A percentile compares a stretch with the other conserved stretches of the same genome.
These are phyloP conservation scores for Sarcophaga carnaria DNA, from an alignment of 2,888 invertebrate species.

Conservation along the genomic window DNA sequence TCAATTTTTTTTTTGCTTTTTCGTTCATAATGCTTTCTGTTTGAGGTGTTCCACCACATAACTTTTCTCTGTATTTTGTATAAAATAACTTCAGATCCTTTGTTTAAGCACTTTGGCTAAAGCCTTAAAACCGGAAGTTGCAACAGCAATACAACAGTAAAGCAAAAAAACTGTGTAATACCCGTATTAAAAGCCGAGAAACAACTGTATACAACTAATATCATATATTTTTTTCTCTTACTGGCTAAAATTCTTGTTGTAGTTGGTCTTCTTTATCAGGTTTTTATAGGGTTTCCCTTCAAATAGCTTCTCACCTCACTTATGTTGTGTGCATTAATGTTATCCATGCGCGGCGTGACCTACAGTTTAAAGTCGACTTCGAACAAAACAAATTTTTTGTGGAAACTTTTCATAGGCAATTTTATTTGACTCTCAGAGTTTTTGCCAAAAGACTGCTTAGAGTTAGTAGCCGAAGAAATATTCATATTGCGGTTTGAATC, in stretches of 20 bases:
- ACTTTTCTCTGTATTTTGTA: conserved; percentile 17
- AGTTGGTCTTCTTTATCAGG: not conserved
- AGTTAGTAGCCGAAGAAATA: not conserved
- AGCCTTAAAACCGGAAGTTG: conserved; percentile 54
- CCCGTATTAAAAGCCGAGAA: not conserved
- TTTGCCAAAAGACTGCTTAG: not conserved
- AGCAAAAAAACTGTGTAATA: not conserved
- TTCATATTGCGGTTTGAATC: not conserved
- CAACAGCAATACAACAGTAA: conserved; percentile 12
- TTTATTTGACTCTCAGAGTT: too few relatives aligned
- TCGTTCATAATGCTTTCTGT: not conserved
- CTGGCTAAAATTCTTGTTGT: not conserved
- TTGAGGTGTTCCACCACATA: not conserved
- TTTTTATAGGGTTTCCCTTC: not conserved
- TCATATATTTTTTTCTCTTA: not conserved
- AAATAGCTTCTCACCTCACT: not conserved
- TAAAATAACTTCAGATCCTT: conserved; percentile 57
- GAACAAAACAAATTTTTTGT: too few relatives aligned
- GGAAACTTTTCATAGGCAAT: too few relatives aligned
- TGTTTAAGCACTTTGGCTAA: conserved; percentile 54
- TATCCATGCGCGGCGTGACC: too few relatives aligned
- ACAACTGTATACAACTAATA: conserved; percentile 13
- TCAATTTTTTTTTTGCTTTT: not conserved
- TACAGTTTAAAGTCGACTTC: too few relatives aligned
- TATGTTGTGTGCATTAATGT: too few relatives aligned